A percentile compares a stretch with the other conserved stretches of the same genome.
phyloP scores from a whole-genome alignment of 1,140 invertebrate genomes.

The Goniozus legneri region DNA sequence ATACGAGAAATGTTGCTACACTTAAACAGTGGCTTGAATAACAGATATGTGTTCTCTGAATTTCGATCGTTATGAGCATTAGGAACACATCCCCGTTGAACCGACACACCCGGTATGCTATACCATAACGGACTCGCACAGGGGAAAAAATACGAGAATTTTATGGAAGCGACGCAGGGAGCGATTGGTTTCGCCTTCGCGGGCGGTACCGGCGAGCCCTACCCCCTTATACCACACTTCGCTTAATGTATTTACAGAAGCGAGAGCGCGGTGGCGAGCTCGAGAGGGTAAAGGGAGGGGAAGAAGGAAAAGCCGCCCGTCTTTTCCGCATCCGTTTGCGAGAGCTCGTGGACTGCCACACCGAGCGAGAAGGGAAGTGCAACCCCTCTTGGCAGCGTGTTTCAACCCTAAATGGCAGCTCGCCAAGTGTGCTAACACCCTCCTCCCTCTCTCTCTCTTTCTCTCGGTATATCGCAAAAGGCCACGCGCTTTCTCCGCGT shows the following conservation, averaged over 20 bases:
- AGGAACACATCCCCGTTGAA: no score
- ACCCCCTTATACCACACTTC: no score
- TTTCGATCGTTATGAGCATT: no score
- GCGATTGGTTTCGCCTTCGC: neutral
- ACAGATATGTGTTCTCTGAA: no score
- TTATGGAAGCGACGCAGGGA: neutral
- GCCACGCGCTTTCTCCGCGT: neutral
- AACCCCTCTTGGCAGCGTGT: constrained; percentile 26
- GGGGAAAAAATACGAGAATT: neutral
- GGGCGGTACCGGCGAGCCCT: neutral
- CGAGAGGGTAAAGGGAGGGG: neutral
- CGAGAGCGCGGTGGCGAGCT: neutral
- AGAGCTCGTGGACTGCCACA: constrained; percentile 15
- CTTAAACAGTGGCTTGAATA: no score
- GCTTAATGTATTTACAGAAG: constrained; percentile 29
- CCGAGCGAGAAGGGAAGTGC: constrained; percentile 10
- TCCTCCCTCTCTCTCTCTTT: constrained; percentile 16
- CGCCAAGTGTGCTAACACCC: constrained; percentile 49
- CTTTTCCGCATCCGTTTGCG: constrained; percentile 30
- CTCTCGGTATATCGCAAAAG: no score
- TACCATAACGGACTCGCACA: no score
- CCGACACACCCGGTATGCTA: no score
- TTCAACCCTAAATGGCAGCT: constrained; percentile 47
- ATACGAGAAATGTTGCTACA: no score
- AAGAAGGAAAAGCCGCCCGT: constrained; percentile 28